Conservation (phyloP, 2,113 vertebrate species). For the Mesoclemmys tuberculata region DNA sequence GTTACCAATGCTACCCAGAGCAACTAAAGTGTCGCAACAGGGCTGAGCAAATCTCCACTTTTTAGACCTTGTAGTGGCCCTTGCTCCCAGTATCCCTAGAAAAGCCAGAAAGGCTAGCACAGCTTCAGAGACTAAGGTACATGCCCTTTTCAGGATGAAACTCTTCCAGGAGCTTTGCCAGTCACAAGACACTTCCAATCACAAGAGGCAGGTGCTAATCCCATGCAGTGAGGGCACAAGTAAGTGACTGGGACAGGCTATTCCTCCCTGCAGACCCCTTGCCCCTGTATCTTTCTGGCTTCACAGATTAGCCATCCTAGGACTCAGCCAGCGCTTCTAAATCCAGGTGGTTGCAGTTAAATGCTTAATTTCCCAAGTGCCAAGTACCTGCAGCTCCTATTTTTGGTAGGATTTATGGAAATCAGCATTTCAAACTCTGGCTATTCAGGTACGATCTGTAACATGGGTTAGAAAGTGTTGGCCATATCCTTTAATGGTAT, state of each 20-base stretch:
- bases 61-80: not conserved
- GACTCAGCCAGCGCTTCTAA: not conserved
- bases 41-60: too few species aligned
- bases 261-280: not conserved
- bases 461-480: not conserved
- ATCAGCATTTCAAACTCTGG: not conserved
- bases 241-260: not conserved
- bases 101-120: too few species aligned
- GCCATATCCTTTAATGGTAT: too few species aligned
- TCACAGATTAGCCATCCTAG: not conserved
- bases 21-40: not conserved
- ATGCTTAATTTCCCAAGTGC: not conserved
- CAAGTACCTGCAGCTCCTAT: not conserved
- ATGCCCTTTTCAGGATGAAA: not conserved
- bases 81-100: not conserved
- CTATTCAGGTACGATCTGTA: not conserved
- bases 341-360: not conserved
- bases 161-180: not conserved
- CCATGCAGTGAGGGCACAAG: not conserved
- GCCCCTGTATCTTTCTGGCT: not conserved
- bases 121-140: not conserved
- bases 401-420: fast-evolving
- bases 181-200: not conserved
- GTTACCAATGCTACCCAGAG: not conserved
- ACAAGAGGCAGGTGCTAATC: not conserved